These are phyloP conservation scores for Ophioninae sp. DNA, from an alignment of 2,888 invertebrate species.

Conservation along the genomic window DNA sequence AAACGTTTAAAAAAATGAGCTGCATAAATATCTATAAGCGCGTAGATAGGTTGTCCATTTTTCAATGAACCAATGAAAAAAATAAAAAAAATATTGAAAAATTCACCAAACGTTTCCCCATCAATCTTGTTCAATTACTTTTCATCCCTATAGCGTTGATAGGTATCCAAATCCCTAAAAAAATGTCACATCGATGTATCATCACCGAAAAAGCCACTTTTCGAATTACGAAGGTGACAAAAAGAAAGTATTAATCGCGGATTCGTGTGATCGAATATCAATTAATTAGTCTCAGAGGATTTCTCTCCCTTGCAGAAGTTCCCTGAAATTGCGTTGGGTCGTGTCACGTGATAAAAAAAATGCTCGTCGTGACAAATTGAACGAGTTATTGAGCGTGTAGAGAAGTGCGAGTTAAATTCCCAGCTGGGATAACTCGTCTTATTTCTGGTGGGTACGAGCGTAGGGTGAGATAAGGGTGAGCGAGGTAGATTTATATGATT, in stretches of 20 bases:
- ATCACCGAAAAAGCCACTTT: not conserved
- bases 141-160: no score
- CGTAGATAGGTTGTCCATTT: no score
- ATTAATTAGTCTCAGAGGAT: not conserved
- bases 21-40: no score
- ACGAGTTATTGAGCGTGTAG: constrained; percentile 16
- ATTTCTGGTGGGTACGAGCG: no score
- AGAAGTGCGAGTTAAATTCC: constrained; percentile 30
- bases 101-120: no score
- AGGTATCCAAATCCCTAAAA: no score
- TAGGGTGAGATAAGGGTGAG: no score
- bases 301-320: constrained; percentile 6
- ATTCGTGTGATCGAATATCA: not conserved
- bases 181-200: not conserved
- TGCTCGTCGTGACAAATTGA: constrained; percentile 3
- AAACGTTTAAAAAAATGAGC: no score
- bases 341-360: constrained; percentile 15
- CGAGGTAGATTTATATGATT: no score
- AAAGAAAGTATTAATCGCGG: not conserved
- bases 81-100: no score
- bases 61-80: no score
- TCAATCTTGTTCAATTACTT: no score
- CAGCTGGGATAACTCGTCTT: not conserved
- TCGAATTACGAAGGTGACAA: not conserved
- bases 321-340: not conserved